phyloP scores from a whole-genome alignment of 2,113 vertebrate genomes.

The Nerophis ophidion region DNA sequence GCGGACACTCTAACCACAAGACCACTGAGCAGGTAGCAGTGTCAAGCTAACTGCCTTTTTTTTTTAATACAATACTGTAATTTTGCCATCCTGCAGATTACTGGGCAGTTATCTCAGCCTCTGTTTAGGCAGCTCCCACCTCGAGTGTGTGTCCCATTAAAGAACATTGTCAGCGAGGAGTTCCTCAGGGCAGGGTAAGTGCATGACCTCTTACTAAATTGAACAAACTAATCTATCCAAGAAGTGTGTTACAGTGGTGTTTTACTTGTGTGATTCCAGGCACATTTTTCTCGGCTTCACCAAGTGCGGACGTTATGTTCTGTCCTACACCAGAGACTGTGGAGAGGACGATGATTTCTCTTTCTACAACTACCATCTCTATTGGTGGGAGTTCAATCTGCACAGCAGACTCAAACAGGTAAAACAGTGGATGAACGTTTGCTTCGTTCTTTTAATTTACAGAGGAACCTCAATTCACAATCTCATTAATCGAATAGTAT shows the following conservation, averaged over 20 bases:
- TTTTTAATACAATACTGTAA: not conserved
- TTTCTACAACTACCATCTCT: constrained; percentile 89
- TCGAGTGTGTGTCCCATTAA: constrained; percentile 83
- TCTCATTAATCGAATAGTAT: too few relatives aligned
- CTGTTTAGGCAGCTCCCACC: constrained; percentile 87
- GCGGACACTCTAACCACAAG: too few relatives aligned
- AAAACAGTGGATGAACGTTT: not conserved
- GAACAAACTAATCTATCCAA: not conserved
- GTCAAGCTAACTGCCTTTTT: not conserved
- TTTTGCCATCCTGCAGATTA: constrained; percentile 66
- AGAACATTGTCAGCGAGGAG: constrained; percentile 88
- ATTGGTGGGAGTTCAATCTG: constrained; percentile 95
- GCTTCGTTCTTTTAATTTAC: too few relatives aligned
- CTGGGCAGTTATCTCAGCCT: constrained; percentile 84
- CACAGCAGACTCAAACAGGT: constrained; percentile 91
- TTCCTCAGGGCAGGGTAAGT: constrained; percentile 84
- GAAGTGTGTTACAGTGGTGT: not conserved
- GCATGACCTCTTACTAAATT: not conserved
- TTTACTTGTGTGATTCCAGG: constrained; percentile 57
- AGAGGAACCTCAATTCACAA: too few relatives aligned
- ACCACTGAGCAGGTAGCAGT: too few relatives aligned
- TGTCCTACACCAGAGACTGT: constrained; percentile 90
- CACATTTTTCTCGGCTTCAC: constrained; percentile 93
- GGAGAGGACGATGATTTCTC: constrained; percentile 85
- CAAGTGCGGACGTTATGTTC: constrained; percentile 88